Evolutionary conservation across 2,113 vertebrate genomes (phyloP).

Genomic region (Pongo pygmaeus): DNA sequence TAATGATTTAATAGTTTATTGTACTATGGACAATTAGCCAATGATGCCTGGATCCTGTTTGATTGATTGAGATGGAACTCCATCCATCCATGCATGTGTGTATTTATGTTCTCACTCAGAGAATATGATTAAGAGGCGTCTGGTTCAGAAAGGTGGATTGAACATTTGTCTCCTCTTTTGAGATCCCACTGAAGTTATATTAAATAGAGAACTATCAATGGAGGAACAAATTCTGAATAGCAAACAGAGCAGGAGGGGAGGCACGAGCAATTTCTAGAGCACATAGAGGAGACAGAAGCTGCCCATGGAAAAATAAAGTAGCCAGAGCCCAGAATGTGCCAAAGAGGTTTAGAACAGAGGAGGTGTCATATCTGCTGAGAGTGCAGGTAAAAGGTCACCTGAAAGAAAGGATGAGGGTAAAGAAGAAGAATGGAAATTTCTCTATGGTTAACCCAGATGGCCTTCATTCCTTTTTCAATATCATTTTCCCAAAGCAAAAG

Average conservation of each 20-base stretch:
- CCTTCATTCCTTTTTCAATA: neutral
- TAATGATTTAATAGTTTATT: conserved; percentile 39
- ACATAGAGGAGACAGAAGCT: neutral
- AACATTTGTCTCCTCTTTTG: neutral
- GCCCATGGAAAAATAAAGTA: neutral
- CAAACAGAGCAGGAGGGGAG: neutral
- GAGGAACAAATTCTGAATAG: neutral
- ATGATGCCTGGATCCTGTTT: neutral
- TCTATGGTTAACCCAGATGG: neutral
- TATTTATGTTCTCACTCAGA: neutral
- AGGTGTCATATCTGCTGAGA: neutral
- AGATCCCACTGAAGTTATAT: neutral
- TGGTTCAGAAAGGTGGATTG: neutral
- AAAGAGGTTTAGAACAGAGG: neutral
- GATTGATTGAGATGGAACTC: conserved; percentile 46
- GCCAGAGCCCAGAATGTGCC: neutral
- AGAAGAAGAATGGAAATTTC: neutral
- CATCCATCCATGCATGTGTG: neutral
- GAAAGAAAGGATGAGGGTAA: neutral
- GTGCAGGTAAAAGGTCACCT: neutral
- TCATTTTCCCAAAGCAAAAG: neutral
- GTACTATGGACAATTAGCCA: conserved; percentile 33
- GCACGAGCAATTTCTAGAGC: neutral
- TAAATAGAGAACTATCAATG: neutral
- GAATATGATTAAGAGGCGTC: neutral